Evolutionary conservation across 2,888 invertebrate species (phyloP).

Genomic region (Netelia melanura): DNA sequence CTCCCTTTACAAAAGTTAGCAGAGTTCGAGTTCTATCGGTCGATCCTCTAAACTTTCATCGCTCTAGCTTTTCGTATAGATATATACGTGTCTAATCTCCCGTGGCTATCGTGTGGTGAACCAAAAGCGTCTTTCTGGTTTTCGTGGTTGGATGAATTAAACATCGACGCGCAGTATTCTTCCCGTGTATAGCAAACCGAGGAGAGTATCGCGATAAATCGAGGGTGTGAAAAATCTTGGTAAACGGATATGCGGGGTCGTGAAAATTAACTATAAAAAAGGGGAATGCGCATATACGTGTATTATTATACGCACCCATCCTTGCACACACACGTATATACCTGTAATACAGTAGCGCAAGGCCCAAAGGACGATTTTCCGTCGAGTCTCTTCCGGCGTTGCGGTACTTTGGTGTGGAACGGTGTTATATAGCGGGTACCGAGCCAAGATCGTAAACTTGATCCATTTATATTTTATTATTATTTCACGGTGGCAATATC

Average conservation of each 20-base stretch:
- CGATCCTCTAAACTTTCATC: constrained; percentile 16
- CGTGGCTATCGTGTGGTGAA: constrained; percentile 28
- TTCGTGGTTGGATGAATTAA: constrained; percentile 55
- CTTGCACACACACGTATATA: background rate
- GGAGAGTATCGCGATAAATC: background rate
- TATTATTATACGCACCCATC: background rate
- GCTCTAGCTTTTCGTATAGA: background rate
- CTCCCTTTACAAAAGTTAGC: constrained; percentile 12
- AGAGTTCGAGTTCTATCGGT: constrained; percentile 48
- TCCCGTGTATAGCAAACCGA: background rate
- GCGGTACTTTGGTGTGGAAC: constrained; percentile 64
- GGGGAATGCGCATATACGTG: constrained; percentile 16
- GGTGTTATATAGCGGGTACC: constrained; percentile 66
- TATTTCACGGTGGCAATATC: constrained; percentile 84
- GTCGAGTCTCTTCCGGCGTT: constrained; percentile 33
- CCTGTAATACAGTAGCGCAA: background rate
- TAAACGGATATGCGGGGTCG: constrained; percentile 14
- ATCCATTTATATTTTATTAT: constrained; percentile 85
- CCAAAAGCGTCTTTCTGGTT: constrained; percentile 15
- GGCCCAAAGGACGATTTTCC: constrained; percentile 14
- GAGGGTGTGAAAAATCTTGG: background rate
- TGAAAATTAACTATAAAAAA: constrained; percentile 54
- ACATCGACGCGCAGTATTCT: background rate
- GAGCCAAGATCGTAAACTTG: constrained; percentile 80
- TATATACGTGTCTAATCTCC: constrained; percentile 21